Evolutionary conservation across 1,140 invertebrate genomes (phyloP), one percentile per base, ranked within the genome.

Genomic region (Cherax quadricarinatus): DNA sequence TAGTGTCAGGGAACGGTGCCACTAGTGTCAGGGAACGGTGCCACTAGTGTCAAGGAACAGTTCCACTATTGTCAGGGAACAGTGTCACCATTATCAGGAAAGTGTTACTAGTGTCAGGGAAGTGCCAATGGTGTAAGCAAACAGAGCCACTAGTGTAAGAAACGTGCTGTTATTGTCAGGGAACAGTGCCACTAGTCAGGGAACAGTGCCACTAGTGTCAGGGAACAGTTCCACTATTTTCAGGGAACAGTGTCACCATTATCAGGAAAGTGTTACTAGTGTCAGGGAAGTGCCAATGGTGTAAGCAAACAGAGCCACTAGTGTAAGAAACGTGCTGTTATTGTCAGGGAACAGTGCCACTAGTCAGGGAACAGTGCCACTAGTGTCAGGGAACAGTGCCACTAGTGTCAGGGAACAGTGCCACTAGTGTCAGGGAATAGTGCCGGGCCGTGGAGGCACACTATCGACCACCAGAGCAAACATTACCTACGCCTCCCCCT

Each of bases 391-490:
- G n/a, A 66, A 66, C 70, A n/a, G n/a, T 30, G n/a, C 5, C n/a
- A 75, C 24, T 5, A 75, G 70, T 24, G n/a, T 21, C 70, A 6
- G 21, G 24, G 9, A 66, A 66, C 70, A 24, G 70, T 75, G 70
- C 24, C 24, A 75, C 24, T 12, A 75, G 70, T 7, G n/a, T 9
- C 21, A 30, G 21, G 70, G 21, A 75, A 75, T n/a, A 75, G 70
- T 75, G 70, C 70, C 70, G 24, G n/a, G n/a, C n/a, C 18, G 70
- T 75, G 24, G 70, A 75, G 70, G 70, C 6, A 21, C 70, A 75
- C 70, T 75, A 75, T 75, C 70, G 70, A 75, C 51, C 48, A 81
- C 48, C 79, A 49, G 16, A 51, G 51, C 51, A 81, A 51, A 81
- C 79, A 49, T 53, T 51, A 53, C 51, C 79, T 51, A 24, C 9